These are phyloP conservation scores for Ranitomeya variabilis DNA, from an alignment of 2,113 vertebrate genomes.

Conservation along the genomic window DNA sequence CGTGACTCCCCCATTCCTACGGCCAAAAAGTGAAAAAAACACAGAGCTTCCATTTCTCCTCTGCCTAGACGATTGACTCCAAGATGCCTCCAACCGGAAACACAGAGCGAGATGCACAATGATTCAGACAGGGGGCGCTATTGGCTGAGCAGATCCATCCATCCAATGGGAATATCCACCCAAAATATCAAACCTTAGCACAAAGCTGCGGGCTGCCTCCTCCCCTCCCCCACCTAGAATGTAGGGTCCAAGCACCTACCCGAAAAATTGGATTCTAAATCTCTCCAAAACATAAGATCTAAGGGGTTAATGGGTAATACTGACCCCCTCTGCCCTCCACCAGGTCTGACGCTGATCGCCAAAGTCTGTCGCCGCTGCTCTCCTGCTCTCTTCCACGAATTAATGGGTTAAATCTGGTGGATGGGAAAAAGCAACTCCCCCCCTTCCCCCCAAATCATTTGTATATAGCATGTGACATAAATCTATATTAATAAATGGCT, in stretches of 20 bases:
- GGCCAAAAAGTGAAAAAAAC: constrained; percentile 18
- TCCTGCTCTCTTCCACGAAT: constrained; percentile 1
- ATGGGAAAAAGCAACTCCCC: neutral
- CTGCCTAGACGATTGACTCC: neutral
- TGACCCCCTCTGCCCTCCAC: neutral
- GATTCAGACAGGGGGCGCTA: constrained; percentile 28
- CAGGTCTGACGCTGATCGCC: neutral
- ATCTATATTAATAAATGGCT: constrained; percentile 50
- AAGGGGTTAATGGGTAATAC: neutral
- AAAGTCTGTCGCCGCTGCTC: neutral
- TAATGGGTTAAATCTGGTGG: constrained; percentile 15
- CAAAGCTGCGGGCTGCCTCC: neutral
- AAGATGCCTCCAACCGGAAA: neutral
- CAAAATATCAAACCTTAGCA: neutral
- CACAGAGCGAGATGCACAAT: constrained; percentile 1
- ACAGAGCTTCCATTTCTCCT: constrained; percentile 44
- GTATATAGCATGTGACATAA: constrained; percentile 52
- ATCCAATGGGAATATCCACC: neutral
- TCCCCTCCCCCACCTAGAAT: neutral
- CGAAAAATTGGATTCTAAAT: neutral
- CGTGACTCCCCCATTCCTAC: neutral
- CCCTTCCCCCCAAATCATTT: constrained; percentile 17
- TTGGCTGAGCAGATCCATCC: neutral
- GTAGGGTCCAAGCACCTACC: neutral
- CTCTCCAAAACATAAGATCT: neutral